A percentile compares a stretch with the other conserved stretches of the same genome.
Conservation (phyloP, 2,888 invertebrate species). For the Drosophila kambysellisi region DNA sequence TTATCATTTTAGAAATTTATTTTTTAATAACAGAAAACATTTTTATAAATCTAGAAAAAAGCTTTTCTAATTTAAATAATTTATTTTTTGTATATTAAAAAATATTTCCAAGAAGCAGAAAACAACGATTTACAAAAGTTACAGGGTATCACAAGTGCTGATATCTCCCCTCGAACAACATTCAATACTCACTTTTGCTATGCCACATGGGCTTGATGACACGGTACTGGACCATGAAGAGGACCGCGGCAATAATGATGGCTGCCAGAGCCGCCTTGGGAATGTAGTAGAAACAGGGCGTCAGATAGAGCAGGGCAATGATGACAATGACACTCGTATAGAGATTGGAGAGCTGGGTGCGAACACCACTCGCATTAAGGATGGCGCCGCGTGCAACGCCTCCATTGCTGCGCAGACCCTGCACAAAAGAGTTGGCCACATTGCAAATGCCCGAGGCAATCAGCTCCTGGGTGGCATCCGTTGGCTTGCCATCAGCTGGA, state of each 20-base stretch:
- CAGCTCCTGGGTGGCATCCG: conserved; percentile 96
- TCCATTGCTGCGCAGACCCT: conserved; percentile 93
- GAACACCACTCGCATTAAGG: conserved; percentile 94
- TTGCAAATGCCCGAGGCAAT: conserved; percentile 92
- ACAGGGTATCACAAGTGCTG: not conserved
- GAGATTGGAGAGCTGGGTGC: conserved; percentile 93
- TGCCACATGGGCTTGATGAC: conserved; percentile 95
- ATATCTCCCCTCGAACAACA: not conserved
- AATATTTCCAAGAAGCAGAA: not conserved
- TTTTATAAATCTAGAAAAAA: no score
- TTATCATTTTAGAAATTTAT: no score
- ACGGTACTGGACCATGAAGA: conserved; percentile 96
- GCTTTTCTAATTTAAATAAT: no score
- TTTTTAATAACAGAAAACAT: no score
- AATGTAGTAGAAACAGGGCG: conserved; percentile 94
- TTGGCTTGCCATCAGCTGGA: conserved; percentile 90
- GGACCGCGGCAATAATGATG: conserved; percentile 95
- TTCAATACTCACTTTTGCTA: conserved; percentile 91
- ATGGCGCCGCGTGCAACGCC: conserved; percentile 95
- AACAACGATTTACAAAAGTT: not conserved
- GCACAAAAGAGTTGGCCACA: conserved; percentile 94
- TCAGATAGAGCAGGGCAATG: conserved; percentile 93
- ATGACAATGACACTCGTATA: conserved; percentile 94
- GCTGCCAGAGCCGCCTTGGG: conserved; percentile 94
- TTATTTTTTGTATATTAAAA: not conserved